These are phyloP conservation scores for Psylliodes chrysocephalus DNA, from an alignment of 2,888 invertebrate genomes.

Conservation along the genomic window DNA sequence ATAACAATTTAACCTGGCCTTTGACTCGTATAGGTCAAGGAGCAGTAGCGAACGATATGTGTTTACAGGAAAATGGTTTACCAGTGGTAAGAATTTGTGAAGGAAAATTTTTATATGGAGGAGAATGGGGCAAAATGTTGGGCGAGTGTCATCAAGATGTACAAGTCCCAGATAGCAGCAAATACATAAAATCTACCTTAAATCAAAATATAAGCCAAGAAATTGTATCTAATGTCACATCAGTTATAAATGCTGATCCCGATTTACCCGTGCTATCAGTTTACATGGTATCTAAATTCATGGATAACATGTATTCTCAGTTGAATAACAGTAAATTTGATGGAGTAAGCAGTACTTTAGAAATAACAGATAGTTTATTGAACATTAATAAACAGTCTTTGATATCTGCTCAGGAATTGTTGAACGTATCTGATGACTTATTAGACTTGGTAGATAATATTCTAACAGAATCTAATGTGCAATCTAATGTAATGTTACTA, in stretches of 20 bases:
- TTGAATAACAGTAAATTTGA: conserved; percentile 3
- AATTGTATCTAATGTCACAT: conserved; percentile 47
- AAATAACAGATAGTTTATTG: conserved; percentile 62
- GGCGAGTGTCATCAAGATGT: conserved; percentile 50
- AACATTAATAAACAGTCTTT: conserved; percentile 44
- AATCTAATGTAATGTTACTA: conserved; percentile 40
- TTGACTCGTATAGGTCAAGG: conserved; percentile 66
- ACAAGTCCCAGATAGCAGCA: conserved; percentile 42
- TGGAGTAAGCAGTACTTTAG: conserved; percentile 22
- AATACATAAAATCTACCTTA: conserved; percentile 44
- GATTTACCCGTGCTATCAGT: conserved; percentile 55
- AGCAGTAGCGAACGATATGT: conserved; percentile 68
- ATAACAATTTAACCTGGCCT: conserved; percentile 61
- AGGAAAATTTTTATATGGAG: conserved; percentile 71
- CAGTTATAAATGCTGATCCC: conserved; percentile 41
- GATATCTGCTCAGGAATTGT: conserved; percentile 64
- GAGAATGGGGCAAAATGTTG: conserved; percentile 66
- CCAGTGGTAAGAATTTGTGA: conserved; percentile 69
- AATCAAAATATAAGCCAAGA: conserved; percentile 40
- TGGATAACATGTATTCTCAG: conserved; percentile 41
- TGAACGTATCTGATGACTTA: conserved; percentile 74
- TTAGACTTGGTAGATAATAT: conserved; percentile 70
- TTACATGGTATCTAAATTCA: conserved; percentile 53
- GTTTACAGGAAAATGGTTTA: conserved; percentile 69
- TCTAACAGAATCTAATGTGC: conserved; percentile 62